Percentiles rank a stretch among this genome's conserved stretches.
Evolutionary conservation across 2,113 vertebrate genomes (phyloP).

Genomic region (Crotophaga sulcirostris): DNA sequence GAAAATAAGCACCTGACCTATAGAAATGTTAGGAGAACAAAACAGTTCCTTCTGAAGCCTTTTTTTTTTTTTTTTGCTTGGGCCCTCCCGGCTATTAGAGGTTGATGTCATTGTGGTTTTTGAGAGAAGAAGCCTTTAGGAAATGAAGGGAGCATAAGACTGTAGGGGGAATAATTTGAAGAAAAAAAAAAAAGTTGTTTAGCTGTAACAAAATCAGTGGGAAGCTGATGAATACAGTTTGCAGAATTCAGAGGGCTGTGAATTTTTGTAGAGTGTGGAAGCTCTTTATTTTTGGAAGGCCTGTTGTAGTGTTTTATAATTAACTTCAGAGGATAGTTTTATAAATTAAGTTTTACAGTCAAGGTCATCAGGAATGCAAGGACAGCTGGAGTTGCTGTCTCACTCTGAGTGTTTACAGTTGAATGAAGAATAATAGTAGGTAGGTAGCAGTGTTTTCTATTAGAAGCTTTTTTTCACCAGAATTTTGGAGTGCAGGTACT

Average conservation of each 20-base stretch:
- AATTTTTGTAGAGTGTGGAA: constrained; percentile 39
- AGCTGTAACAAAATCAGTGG: constrained; percentile 28
- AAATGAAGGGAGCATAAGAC: not conserved
- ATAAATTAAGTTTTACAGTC: constrained; percentile 4
- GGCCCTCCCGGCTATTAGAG: not conserved
- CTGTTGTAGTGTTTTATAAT: constrained; percentile 35
- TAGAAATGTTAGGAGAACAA: not conserved
- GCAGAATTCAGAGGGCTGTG: constrained; percentile 16
- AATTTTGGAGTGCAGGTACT: not conserved
- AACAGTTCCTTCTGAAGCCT: not conserved
- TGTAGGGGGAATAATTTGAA: constrained; percentile 20
- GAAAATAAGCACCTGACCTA: not conserved
- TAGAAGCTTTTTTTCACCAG: constrained; percentile 31
- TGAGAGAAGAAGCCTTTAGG: constrained; percentile 1
- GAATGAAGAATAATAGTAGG: constrained; percentile 21
- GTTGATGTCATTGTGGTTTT: not conserved
- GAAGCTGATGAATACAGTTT: constrained; percentile 39
- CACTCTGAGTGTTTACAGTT: constrained; percentile 17
- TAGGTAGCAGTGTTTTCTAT: not conserved
- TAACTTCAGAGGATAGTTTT: constrained; percentile 44
- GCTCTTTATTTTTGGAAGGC: constrained; percentile 51
- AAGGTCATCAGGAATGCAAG: constrained; percentile 40
- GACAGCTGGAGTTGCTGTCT: not conserved
- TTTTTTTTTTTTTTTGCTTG: not conserved
- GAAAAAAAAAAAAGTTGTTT: constrained; percentile 45